Evolutionary conservation across 2,113 vertebrate species (phyloP).

Genomic region (Passer domesticus): DNA sequence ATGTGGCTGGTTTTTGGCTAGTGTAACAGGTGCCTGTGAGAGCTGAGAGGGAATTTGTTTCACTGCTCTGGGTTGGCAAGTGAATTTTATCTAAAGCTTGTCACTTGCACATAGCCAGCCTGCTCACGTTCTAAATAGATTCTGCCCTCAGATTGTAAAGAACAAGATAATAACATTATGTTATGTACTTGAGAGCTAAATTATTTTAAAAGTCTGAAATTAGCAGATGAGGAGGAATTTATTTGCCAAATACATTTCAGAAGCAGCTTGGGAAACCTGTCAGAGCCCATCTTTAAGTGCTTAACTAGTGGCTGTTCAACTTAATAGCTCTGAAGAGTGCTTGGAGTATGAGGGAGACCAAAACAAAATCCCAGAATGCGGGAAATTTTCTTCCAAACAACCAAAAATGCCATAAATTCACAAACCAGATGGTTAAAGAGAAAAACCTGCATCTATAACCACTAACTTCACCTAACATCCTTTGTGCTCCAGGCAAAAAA

Average conservation of each 20-base stretch:
- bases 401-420: background rate
- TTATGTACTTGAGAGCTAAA: slow-evolving; percentile 55
- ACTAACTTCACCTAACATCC: background rate
- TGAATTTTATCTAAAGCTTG: slow-evolving; percentile 26
- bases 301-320: slow-evolving; percentile 35
- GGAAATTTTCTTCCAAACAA: background rate
- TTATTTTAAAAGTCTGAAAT: slow-evolving; percentile 65
- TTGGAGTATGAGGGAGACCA: background rate
- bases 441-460: background rate
- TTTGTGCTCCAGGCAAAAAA: background rate
- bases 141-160: slow-evolving; percentile 51
- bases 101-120: background rate
- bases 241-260: slow-evolving; percentile 51
- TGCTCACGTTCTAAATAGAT: slow-evolving; percentile 55
- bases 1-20: background rate
- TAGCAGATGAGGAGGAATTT: slow-evolving; percentile 62
- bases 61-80: background rate
- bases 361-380: background rate
- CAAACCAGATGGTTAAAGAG: background rate
- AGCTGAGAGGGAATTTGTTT: background rate
- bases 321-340: slow-evolving; percentile 30
- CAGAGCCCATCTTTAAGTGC: slow-evolving; percentile 40
- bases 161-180: slow-evolving; percentile 52
- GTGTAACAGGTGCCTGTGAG: background rate
- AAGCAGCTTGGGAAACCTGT: slow-evolving; percentile 60